Percentiles rank a stretch among this genome's conserved stretches.
phyloP scores from a whole-genome alignment of 2,797 vertebrate genomes.

The Scolopax bukidnonensis region DNA sequence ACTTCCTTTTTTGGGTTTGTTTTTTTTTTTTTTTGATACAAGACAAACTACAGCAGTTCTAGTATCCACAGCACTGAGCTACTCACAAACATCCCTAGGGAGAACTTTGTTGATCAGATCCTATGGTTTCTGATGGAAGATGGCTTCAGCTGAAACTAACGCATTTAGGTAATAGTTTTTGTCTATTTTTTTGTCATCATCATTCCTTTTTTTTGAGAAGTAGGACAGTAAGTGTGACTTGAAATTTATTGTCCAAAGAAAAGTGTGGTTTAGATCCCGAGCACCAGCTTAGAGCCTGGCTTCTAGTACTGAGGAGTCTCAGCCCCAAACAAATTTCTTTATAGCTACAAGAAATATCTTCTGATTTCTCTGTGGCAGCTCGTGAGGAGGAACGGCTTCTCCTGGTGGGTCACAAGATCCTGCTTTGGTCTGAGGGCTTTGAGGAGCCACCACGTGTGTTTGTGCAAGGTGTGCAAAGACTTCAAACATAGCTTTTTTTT shows the following conservation, averaged over 20 bases:
- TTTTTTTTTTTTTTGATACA: slow-evolving; percentile 2
- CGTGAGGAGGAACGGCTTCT: neutral
- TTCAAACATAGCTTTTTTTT: neutral
- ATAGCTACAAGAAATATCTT: neutral
- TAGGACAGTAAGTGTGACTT: slow-evolving; percentile 52
- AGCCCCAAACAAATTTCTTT: neutral
- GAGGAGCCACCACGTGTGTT: neutral
- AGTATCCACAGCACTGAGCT: slow-evolving; percentile 48
- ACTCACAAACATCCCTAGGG: slow-evolving; percentile 3
- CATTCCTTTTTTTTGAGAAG: slow-evolving; percentile 52
- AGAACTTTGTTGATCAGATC: slow-evolving; percentile 58
- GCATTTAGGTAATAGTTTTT: slow-evolving; percentile 23
- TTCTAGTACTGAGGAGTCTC: slow-evolving; percentile 5
- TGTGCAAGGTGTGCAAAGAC: neutral
- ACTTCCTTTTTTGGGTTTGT: neutral
- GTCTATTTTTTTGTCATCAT: slow-evolving; percentile 5
- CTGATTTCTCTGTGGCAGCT: neutral
- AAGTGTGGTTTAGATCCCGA: neutral
- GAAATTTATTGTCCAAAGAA: slow-evolving; percentile 65
- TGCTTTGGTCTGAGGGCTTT: neutral
- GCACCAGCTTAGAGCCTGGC: slow-evolving; percentile 54
- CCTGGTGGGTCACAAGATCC: neutral
- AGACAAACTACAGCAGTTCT: slow-evolving; percentile 5
- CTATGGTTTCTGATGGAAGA: slow-evolving; percentile 75
- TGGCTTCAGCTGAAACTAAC: slow-evolving; percentile 49